These are phyloP conservation scores for Poeciliopsis prolifica DNA, from an alignment of 2,113 vertebrate genomes.

Conservation along the genomic window DNA sequence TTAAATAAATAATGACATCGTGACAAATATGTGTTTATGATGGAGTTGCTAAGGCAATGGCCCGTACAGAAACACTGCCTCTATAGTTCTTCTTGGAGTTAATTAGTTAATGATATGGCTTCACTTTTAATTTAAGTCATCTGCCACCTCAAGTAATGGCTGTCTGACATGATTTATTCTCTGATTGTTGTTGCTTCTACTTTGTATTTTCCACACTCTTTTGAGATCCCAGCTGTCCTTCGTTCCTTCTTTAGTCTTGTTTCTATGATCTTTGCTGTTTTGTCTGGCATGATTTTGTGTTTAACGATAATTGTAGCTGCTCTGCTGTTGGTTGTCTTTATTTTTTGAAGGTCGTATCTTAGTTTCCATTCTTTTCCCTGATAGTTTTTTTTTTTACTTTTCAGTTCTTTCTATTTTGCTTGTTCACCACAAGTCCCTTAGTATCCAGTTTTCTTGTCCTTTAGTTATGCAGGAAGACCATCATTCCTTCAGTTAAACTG, in stretches of 20 bases:
- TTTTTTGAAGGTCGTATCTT: neutral
- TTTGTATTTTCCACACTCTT: neutral
- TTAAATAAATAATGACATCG: neutral
- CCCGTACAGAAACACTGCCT: neutral
- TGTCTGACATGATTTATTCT: neutral
- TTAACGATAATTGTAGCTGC: neutral
- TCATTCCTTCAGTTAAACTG: too few relatives aligned
- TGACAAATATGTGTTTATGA: neutral
- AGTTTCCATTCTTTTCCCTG: too few relatives aligned
- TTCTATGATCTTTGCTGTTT: neutral
- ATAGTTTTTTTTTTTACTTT: too few relatives aligned
- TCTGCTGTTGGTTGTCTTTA: neutral
- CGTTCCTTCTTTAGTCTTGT: neutral
- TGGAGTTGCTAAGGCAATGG: neutral
- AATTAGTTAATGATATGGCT: conserved; percentile 7
- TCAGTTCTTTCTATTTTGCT: too few relatives aligned
- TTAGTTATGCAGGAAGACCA: too few relatives aligned
- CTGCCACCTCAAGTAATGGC: neutral
- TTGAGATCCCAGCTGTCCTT: neutral
- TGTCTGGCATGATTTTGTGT: neutral
- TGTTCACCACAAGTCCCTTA: too few relatives aligned
- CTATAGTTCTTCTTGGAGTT: neutral
- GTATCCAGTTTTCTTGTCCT: too few relatives aligned
- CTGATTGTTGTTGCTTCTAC: neutral
- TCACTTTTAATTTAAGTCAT: conserved; percentile 4